Evolutionary conservation across 1,140 invertebrate species (phyloP).

Genomic region (Ceratina japonica): DNA sequence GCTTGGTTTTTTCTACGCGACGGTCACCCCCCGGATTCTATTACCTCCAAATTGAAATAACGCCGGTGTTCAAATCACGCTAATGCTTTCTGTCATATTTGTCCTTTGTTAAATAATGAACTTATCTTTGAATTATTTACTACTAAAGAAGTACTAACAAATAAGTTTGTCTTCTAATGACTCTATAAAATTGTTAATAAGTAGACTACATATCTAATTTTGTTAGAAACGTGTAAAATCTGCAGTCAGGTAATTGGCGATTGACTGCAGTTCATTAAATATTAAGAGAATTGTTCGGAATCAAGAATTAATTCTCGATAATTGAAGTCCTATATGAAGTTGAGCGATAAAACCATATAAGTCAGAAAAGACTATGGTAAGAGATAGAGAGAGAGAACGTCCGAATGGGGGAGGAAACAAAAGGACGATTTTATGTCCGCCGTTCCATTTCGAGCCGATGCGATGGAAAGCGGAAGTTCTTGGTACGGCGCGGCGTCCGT

Average conservation of each 20-base stretch:
- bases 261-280: no score
- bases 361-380: slow-evolving; percentile 10
- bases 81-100: not conserved
- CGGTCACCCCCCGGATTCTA: not conserved
- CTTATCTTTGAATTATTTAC: no score
- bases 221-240: no score
- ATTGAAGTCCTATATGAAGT: not conserved
- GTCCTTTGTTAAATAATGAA: not conserved
- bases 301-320: not conserved
- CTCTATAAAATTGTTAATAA: no score
- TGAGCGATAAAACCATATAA: slow-evolving; percentile 16
- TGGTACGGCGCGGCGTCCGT: slow-evolving; percentile 34
- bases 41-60: not conserved
- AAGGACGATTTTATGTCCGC: slow-evolving; percentile 42
- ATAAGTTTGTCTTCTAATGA: no score
- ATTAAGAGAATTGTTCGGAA: no score
- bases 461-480: slow-evolving; percentile 64
- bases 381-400: slow-evolving; percentile 1
- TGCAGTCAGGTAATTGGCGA: no score
- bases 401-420: slow-evolving; percentile 24
- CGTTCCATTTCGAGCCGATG: slow-evolving; percentile 47
- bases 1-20: no score
- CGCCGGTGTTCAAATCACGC: not conserved
- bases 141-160: no score
- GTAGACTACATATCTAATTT: no score